Percentiles rank a stretch among this genome's conserved stretches.
These are phyloP conservation scores for Cheilinus undulatus DNA, from an alignment of 2,113 vertebrate genomes.

Conservation along the genomic window DNA sequence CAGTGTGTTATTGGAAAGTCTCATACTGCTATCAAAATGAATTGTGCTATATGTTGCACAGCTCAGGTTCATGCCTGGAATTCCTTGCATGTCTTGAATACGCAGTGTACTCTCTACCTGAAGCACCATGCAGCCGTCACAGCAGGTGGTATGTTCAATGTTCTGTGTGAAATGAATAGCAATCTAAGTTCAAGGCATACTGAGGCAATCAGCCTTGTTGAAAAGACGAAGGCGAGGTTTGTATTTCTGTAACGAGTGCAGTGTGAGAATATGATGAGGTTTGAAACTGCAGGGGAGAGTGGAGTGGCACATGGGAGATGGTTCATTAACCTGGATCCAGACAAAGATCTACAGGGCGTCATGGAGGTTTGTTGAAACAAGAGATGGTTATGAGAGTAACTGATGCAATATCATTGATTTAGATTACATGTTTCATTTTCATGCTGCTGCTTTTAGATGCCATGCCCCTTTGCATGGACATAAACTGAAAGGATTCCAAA, in stretches of 20 bases:
- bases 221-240: conserved; percentile 6
- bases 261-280: neutral
- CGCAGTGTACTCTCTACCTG: neutral
- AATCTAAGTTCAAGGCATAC: neutral
- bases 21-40: too few species aligned
- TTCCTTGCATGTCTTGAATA: conserved; percentile 13
- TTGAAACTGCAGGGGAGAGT: conserved; percentile 30
- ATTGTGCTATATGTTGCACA: too few species aligned
- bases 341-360: conserved; percentile 12
- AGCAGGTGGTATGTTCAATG: neutral
- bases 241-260: neutral
- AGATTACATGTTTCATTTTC: too few species aligned
- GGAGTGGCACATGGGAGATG: conserved; percentile 42
- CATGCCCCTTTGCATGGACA: too few species aligned
- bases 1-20: too few species aligned
- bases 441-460: too few species aligned
- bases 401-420: too few species aligned
- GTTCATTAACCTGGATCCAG: conserved; percentile 59
- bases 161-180: conserved; percentile 11
- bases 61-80: neutral
- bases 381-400: conserved; percentile 12
- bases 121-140: conserved; percentile 4
- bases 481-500: too few species aligned
- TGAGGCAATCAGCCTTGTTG: neutral
- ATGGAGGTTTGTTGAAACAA: neutral